Evolutionary conservation across 2,797 vertebrate species (phyloP).

Genomic region (Nannoperca obscura): DNA sequence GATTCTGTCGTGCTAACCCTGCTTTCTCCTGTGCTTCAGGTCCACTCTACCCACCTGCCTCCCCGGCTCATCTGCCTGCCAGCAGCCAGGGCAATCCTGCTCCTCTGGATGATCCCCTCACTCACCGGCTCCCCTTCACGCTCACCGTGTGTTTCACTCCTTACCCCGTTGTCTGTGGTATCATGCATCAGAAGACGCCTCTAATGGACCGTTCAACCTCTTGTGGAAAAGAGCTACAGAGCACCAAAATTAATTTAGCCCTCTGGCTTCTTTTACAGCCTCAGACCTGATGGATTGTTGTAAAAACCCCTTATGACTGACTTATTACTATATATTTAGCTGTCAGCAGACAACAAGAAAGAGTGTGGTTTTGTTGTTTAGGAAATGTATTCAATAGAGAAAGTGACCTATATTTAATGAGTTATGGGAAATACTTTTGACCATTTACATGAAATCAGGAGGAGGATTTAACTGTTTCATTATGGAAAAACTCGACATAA

Average conservation of each 20-base stretch:
- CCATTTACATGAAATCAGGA: neutral
- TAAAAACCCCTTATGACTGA: too few relatives aligned
- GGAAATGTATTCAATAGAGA: neutral
- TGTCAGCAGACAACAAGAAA: neutral
- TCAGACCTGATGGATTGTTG: neutral
- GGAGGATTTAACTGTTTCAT: neutral
- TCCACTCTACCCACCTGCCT: too few relatives aligned
- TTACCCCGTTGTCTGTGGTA: too few relatives aligned
- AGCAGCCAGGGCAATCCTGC: too few relatives aligned
- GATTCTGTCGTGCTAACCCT: too few relatives aligned
- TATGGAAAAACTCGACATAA: neutral
- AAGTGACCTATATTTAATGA: too few relatives aligned
- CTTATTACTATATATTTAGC: neutral
- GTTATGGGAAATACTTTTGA: neutral
- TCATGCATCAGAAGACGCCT: neutral
- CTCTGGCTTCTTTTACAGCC: slow-evolving; percentile 7
- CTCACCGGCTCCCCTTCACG: too few relatives aligned
- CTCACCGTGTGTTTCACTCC: too few relatives aligned
- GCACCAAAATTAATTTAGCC: neutral
- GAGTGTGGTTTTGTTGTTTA: neutral
- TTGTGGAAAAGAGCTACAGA: neutral
- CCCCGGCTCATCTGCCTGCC: too few relatives aligned
- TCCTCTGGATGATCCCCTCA: too few relatives aligned
- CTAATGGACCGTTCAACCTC: neutral
- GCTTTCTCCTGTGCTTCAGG: too few relatives aligned